Base-by-base conservation (phyloP, 2,113 vertebrate genomes). In the Salminus brasiliensis region DNA sequence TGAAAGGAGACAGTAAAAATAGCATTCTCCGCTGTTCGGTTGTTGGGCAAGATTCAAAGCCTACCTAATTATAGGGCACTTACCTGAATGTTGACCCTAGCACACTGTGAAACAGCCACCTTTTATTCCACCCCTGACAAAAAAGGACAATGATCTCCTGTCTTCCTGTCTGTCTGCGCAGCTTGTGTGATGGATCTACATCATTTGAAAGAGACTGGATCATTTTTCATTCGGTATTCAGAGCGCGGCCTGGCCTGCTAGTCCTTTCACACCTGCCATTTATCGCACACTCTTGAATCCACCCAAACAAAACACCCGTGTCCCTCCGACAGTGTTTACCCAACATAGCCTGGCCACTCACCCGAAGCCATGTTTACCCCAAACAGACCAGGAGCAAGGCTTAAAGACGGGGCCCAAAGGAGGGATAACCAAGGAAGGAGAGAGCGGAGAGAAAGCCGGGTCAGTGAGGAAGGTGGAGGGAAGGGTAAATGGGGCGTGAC, bases 401-500 rank as follows among this genome's bases (percentile, higher is more conserved):
- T 72, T 29, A 29, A 5, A n/a, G 34, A 69, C 0, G 29, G 1
- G 1, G 23, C 74, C 72, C 74, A 76, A 78, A 69, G 55, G 74
- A 85, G 55, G 55, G 74, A 63, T 36, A 83, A 74, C 55, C 49
- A 25, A 0, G 43, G n/a, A 53, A 67, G 47, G 18, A 49, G n/a
- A 49, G 45, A 29, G 53, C 30, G 67, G 60, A 45, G 10, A 25
- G n/a, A 34, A 52, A 53, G 27, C 30, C 66, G 27, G 18, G 60
- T 15, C 18, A 8, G 21, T 13, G 36, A 39, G 49, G 12, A 72
- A 18, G 43, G 1, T 6, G 39, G 12, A 72, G 39, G 23, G 5
- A 27, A 60, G 41, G 18, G 52, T 63, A 59, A 62, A 72, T 13
- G 21, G 72, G 36, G 47, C 32, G 25, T 45, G 83, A 87, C 85